These are phyloP conservation scores for Ophion slaviceki DNA, from an alignment of 2,888 invertebrate species.

Conservation along the genomic window DNA sequence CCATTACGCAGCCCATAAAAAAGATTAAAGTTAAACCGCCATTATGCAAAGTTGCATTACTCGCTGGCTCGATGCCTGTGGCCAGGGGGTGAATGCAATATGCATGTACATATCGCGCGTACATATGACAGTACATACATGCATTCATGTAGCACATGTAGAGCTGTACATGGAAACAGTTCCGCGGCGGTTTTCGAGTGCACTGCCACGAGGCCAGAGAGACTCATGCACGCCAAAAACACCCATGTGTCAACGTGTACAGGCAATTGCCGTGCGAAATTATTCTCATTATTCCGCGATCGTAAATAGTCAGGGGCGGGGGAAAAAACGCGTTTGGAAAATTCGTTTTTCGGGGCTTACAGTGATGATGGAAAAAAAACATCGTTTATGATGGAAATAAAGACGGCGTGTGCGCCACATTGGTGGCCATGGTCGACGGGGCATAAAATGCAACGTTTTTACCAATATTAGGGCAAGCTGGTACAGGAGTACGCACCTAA, in stretches of 20 bases:
- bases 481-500: too few species aligned
- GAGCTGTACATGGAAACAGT: background rate
- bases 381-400: background rate
- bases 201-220: slow-evolving; percentile 21
- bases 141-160: background rate
- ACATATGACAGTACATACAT: slow-evolving; percentile 5
- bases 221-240: slow-evolving; percentile 14
- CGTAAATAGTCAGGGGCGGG: background rate
- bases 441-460: too few species aligned
- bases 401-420: background rate
- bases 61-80: slow-evolving; percentile 63
- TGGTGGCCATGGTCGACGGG: too few species aligned
- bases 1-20: slow-evolving; percentile 78
- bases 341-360: background rate
- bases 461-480: too few species aligned
- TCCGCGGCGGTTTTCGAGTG: slow-evolving; percentile 17
- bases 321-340: background rate
- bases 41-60: slow-evolving; percentile 78
- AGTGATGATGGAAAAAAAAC: background rate
- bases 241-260: background rate
- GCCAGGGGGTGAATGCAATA: slow-evolving; percentile 27
- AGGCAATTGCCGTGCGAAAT: background rate
- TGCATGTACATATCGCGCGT: slow-evolving; percentile 40
- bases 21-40: slow-evolving; percentile 79
- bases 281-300: background rate